Evolutionary conservation across 2,113 vertebrate species (phyloP).

Genomic region (Syngnathus scovelli): DNA sequence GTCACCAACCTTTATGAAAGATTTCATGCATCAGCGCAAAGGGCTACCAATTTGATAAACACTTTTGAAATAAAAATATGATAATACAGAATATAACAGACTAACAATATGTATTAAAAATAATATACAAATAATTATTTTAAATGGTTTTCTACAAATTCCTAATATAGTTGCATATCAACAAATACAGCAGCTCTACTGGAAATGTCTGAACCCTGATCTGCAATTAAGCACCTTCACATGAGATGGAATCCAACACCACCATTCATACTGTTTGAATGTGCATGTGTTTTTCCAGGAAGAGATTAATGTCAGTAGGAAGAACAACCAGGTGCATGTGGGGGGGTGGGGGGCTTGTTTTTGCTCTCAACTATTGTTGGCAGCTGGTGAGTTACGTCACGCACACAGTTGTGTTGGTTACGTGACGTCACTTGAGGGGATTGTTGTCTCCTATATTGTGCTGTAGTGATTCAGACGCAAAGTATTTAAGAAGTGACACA

Average conservation of each 20-base stretch:
- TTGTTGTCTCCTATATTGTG: background rate
- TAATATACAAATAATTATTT: too few relatives aligned
- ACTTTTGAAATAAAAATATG: too few relatives aligned
- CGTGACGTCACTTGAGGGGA: background rate
- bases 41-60: too few relatives aligned
- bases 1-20: too few relatives aligned
- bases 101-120: too few relatives aligned
- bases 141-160: too few relatives aligned
- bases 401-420: background rate
- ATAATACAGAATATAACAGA: too few relatives aligned
- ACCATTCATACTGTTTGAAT: constrained; percentile 34
- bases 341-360: constrained; percentile 19
- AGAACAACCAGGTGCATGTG: constrained; percentile 45
- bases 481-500: background rate
- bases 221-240: background rate
- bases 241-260: constrained; percentile 9
- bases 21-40: too few relatives aligned
- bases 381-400: background rate
- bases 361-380: background rate
- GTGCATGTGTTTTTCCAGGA: constrained; percentile 51
- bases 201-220: too few relatives aligned
- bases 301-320: constrained; percentile 63
- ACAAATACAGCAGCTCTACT: too few relatives aligned
- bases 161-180: too few relatives aligned
- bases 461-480: background rate